phyloP scores from a whole-genome alignment of 1,140 invertebrate species.

The Anoplophora glabripennis region DNA sequence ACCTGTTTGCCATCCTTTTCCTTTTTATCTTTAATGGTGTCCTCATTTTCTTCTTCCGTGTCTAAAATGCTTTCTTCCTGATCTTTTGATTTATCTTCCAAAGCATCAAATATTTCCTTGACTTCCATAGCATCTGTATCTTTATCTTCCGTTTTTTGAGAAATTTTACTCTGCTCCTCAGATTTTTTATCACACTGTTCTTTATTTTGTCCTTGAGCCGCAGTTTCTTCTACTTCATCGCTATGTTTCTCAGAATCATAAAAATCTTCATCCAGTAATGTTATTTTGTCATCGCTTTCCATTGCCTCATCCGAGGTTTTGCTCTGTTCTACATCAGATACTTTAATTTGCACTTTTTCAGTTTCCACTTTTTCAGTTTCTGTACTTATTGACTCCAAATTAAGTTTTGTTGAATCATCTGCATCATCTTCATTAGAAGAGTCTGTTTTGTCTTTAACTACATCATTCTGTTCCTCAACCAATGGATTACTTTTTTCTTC shows the following conservation, averaged over 20 bases:
- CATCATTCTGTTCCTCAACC: not conserved
- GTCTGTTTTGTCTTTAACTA: not conserved
- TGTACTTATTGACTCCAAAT: not conserved
- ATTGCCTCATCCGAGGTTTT: not conserved
- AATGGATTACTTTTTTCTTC: not conserved
- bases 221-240: not conserved
- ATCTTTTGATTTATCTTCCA: not conserved
- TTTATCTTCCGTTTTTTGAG: constrained; percentile 1
- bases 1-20: constrained; percentile 1
- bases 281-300: not conserved
- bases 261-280: not conserved
- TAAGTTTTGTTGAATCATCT: not conserved
- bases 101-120: not conserved
- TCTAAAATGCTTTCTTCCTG: constrained; percentile 2
- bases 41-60: constrained; percentile 4
- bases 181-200: not conserved
- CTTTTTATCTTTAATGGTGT: not conserved
- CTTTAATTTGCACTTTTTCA: not conserved
- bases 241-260: not conserved
- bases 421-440: not conserved
- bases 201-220: not conserved
- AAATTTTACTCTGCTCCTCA: not conserved
- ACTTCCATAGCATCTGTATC: not conserved
- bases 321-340: not conserved
- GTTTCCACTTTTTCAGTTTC: not conserved